Conservation (phyloP, 2,113 vertebrate species). For the Chitala chitala region DNA sequence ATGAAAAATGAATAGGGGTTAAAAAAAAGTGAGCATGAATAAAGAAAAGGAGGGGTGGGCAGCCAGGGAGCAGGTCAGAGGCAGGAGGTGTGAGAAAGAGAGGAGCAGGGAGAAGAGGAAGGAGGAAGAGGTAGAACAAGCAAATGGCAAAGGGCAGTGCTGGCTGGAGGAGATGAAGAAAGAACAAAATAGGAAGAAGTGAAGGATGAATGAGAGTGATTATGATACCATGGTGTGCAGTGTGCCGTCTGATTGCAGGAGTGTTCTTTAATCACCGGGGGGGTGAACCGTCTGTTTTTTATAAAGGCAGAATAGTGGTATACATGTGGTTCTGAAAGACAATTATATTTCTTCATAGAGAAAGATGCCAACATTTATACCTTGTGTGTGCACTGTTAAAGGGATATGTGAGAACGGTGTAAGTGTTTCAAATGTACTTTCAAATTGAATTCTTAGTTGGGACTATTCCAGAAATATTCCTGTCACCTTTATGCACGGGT, state of each 20-base stretch:
- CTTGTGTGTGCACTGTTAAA: too few relatives aligned
- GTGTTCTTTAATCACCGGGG: conserved; percentile 44
- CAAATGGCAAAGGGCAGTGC: conserved; percentile 26
- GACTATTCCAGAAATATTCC: too few relatives aligned
- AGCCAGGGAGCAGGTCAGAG: background rate
- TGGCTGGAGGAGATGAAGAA: conserved; percentile 35
- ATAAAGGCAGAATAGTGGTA: conserved; percentile 23
- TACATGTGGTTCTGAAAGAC: conserved; percentile 30
- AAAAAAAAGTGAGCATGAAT: conserved; percentile 40
- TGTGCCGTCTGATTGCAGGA: conserved; percentile 61
- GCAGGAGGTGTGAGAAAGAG: conserved; percentile 8
- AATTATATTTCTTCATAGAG: conserved; percentile 33
- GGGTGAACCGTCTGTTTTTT: conserved; percentile 25
- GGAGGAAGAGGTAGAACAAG: conserved; percentile 21
- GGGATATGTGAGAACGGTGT: background rate
- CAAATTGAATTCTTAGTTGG: too few relatives aligned
- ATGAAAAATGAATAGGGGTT: conserved; percentile 36
- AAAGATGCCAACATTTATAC: conserved; percentile 8
- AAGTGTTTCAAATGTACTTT: background rate
- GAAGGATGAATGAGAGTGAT: conserved; percentile 58
- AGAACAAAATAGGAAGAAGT: conserved; percentile 19
- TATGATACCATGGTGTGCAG: conserved; percentile 58
- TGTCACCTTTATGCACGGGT: background rate
- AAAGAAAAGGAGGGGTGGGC: conserved; percentile 36
- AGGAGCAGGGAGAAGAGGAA: conserved; percentile 1